Percentiles rank a stretch among this genome's conserved stretches.
phyloP scores from a whole-genome alignment of 2,888 invertebrate species.

The Galeopsomyia nigrocyanea region DNA sequence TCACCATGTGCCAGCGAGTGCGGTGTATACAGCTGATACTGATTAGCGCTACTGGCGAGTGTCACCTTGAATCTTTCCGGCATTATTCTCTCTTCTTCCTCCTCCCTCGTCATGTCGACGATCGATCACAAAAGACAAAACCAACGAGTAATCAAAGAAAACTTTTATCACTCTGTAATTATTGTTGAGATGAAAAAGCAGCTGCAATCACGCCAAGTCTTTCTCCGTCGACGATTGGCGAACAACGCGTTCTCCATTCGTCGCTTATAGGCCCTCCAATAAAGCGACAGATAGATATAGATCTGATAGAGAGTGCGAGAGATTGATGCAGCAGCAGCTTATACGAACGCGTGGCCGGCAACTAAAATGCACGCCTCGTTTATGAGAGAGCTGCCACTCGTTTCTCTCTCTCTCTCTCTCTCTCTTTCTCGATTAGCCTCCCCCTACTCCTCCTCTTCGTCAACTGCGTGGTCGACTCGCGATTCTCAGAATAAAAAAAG shows the following conservation, averaged over 20 bases:
- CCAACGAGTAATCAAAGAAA: too few species aligned
- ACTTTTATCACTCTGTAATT: too few species aligned
- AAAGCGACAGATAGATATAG: background rate
- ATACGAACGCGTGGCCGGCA: slow-evolving; percentile 2
- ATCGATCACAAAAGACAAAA: background rate
- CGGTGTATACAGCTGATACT: slow-evolving; percentile 51
- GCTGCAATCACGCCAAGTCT: slow-evolving; percentile 2
- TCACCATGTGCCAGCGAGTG: slow-evolving; percentile 46
- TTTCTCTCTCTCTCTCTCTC: background rate
- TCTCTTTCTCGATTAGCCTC: slow-evolving; percentile 1
- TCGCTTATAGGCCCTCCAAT: background rate
- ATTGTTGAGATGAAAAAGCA: too few species aligned
- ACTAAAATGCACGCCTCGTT: slow-evolving; percentile 9
- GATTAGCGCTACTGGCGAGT: slow-evolving; percentile 56
- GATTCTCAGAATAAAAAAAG: too few species aligned
- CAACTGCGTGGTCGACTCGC: background rate
- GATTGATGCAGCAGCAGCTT: background rate
- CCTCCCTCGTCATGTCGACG: too few species aligned
- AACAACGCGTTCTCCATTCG: slow-evolving; percentile 59
- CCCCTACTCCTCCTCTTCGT: background rate
- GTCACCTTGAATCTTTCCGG: slow-evolving; percentile 64
- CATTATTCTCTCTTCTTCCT: slow-evolving; percentile 45
- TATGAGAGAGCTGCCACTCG: background rate
- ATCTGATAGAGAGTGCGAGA: background rate
- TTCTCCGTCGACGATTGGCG: slow-evolving; percentile 55